phyloP scores from a whole-genome alignment of 2,797 vertebrate genomes.

The Sebastes trivittatus region DNA sequence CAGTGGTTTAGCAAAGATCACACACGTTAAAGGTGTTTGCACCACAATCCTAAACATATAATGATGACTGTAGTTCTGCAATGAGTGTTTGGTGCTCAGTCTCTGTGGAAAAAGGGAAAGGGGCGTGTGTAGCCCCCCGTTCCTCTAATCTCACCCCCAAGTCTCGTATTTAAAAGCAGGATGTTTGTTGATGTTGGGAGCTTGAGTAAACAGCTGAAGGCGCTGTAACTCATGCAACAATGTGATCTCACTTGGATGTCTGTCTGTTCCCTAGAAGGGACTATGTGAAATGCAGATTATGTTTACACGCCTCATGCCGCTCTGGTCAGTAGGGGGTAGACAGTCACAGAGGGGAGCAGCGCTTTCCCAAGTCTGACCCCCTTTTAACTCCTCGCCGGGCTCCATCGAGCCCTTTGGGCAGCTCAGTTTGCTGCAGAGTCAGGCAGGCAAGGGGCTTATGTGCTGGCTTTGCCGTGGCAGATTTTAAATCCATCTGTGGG shows the following conservation, averaged over 20 bases:
- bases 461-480: slow-evolving; percentile 61
- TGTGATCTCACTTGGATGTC: slow-evolving; percentile 65
- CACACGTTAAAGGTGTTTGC: slow-evolving; percentile 25
- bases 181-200: slow-evolving; percentile 74
- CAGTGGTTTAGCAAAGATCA: not conserved
- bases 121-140: slow-evolving; percentile 10
- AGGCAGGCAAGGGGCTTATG: slow-evolving; percentile 70
- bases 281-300: slow-evolving; percentile 77
- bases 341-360: slow-evolving; percentile 55
- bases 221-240: slow-evolving; percentile 65
- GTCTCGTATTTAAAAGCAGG: slow-evolving; percentile 67
- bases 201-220: slow-evolving; percentile 73
- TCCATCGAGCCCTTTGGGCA: slow-evolving; percentile 69
- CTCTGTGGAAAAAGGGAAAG: slow-evolving; percentile 20
- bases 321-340: slow-evolving; percentile 72
- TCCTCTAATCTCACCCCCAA: slow-evolving; percentile 54
- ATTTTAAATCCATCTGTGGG: slow-evolving; percentile 74
- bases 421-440: slow-evolving; percentile 68
- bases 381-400: slow-evolving; percentile 64
- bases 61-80: slow-evolving; percentile 22
- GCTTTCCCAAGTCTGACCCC: slow-evolving; percentile 69
- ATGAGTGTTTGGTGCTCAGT: slow-evolving; percentile 1
- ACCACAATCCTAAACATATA: slow-evolving; percentile 24
- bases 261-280: slow-evolving; percentile 64
- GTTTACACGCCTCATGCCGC: slow-evolving; percentile 71